Percentiles rank a stretch among this genome's conserved stretches.
phyloP scores from a whole-genome alignment of 2,888 invertebrate genomes.

The Tenodera sinensis region DNA sequence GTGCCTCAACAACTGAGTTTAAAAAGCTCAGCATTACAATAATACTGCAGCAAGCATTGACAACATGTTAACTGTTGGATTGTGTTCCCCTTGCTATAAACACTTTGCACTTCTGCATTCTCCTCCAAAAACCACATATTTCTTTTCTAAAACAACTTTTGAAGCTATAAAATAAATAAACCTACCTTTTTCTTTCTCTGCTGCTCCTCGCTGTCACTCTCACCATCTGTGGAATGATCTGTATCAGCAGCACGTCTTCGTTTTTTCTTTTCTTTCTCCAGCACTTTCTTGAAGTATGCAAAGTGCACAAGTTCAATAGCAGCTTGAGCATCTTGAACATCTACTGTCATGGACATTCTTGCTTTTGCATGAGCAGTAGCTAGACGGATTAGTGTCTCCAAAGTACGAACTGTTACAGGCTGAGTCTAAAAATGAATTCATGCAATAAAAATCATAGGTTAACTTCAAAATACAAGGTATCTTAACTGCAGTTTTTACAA shows the following conservation, averaged over 20 bases:
- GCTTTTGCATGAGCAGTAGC: slow-evolving; percentile 97
- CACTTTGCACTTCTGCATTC: no score
- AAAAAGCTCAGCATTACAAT: no score
- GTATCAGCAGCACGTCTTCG: slow-evolving; percentile 51
- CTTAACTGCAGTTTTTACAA: no score
- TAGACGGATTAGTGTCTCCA: slow-evolving; percentile 96
- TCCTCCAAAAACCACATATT: no score
- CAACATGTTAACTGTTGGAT: no score
- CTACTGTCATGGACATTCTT: slow-evolving; percentile 81
- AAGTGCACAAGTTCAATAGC: slow-evolving; percentile 93
- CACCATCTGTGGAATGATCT: slow-evolving; percentile 34
- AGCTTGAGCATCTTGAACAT: slow-evolving; percentile 78
- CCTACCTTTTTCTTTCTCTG: slow-evolving; percentile 39
- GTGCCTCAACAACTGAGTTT: no score
- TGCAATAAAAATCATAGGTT: background rate
- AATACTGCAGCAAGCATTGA: no score
- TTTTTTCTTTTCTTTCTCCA: slow-evolving; percentile 74
- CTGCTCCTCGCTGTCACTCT: slow-evolving; percentile 46
- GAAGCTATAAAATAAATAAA: background rate
- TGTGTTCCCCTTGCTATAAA: no score
- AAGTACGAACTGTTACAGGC: slow-evolving; percentile 91
- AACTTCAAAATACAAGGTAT: no score
- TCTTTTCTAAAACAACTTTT: background rate
- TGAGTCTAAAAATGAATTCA: slow-evolving; percentile 62
- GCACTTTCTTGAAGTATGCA: slow-evolving; percentile 88